phyloP scores from a whole-genome alignment of 2,113 vertebrate species.

The Macroglossus sobrinus region DNA sequence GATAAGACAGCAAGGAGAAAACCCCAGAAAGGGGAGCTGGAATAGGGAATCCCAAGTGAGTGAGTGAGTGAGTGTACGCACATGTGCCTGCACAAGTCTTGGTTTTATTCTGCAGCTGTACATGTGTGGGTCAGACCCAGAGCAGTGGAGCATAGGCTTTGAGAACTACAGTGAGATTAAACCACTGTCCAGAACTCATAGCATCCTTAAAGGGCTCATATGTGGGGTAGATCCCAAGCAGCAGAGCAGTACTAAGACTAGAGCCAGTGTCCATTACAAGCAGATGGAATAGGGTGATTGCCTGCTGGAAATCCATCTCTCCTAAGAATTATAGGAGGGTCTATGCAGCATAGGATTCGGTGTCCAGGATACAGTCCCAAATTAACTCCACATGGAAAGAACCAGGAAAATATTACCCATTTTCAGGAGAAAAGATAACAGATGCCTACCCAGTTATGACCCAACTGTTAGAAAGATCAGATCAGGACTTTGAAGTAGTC shows the following conservation, averaged over 20 bases:
- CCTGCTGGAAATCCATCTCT: background rate
- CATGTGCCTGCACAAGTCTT: accelerated
- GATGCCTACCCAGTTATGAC: background rate
- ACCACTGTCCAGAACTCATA: too few relatives aligned
- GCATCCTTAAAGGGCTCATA: background rate
- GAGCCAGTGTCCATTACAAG: background rate
- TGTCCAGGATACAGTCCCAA: background rate
- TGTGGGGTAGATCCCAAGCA: background rate
- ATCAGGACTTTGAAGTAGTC: background rate
- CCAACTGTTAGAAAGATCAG: background rate
- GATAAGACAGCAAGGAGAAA: background rate
- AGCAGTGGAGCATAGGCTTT: background rate
- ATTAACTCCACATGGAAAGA: background rate
- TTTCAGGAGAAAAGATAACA: background rate
- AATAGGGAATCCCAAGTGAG: too few relatives aligned
- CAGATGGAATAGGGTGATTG: accelerated
- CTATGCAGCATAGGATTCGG: background rate
- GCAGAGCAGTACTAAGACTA: background rate
- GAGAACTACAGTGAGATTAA: background rate
- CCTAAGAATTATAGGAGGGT: background rate
- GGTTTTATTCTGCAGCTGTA: background rate
- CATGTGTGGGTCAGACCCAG: background rate
- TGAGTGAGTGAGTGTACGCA: too few relatives aligned
- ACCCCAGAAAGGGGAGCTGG: background rate
- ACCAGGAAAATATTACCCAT: background rate